A percentile compares a stretch with the other conserved stretches of the same genome.
These are phyloP conservation scores for Chionodraco myersi DNA, from an alignment of 2,113 vertebrate genomes.

Conservation along the genomic window DNA sequence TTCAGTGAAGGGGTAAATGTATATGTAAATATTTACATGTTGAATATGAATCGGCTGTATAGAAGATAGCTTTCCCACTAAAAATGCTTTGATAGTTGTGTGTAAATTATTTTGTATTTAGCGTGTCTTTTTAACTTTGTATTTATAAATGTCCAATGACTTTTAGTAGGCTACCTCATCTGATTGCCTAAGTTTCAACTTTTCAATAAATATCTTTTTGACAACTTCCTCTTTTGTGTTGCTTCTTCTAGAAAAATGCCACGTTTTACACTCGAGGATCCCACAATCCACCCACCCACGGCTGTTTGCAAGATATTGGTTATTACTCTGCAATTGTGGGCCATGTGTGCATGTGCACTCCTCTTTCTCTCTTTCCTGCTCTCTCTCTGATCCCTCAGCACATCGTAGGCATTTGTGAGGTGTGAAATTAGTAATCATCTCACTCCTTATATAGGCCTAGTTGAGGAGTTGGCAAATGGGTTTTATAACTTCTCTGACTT, in stretches of 20 bases:
- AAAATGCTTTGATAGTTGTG: conserved; percentile 33
- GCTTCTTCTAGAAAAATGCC: not conserved
- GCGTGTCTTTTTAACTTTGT: conserved; percentile 42
- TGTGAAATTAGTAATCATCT: conserved; percentile 76
- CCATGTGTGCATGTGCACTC: conserved; percentile 53
- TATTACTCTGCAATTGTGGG: conserved; percentile 61
- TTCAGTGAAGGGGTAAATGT: conserved; percentile 78
- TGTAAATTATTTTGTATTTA: conserved; percentile 69
- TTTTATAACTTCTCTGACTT: conserved; percentile 55
- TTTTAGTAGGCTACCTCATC: conserved; percentile 44
- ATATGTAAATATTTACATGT: conserved; percentile 71
- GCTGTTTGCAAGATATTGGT: conserved; percentile 67
- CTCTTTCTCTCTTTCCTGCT: conserved; percentile 4
- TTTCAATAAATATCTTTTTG: conserved; percentile 70
- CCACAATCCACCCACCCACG: conserved; percentile 60
- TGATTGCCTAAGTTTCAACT: conserved; percentile 23
- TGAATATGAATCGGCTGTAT: conserved; percentile 75
- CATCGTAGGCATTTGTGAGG: conserved; percentile 72
- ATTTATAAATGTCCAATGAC: conserved; percentile 61
- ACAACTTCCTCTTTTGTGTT: conserved; percentile 28
- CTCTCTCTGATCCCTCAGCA: conserved; percentile 57
- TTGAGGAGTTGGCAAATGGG: conserved; percentile 49
- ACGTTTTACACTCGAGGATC: conserved; percentile 61
- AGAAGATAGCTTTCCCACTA: conserved; percentile 36
- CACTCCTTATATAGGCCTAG: conserved; percentile 68